These are phyloP conservation scores for Oxycera nigricornis DNA, from an alignment of 2,888 invertebrate genomes.

Conservation along the genomic window DNA sequence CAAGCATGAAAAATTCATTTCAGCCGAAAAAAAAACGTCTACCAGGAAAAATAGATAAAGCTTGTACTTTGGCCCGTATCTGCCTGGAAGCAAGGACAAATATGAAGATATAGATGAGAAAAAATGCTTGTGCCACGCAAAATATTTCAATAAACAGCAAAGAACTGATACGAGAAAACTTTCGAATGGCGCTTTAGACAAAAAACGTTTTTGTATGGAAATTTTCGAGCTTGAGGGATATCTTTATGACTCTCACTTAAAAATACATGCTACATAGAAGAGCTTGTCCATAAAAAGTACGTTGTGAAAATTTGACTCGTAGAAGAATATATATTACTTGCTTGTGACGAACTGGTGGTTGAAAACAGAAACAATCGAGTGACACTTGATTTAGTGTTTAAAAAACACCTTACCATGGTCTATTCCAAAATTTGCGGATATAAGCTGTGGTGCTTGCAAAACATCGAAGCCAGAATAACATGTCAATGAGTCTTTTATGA, in stretches of 20 bases:
- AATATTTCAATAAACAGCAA: conserved; percentile 29
- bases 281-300: not conserved
- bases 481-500: too few relatives aligned
- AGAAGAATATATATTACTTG: conserved; percentile 16
- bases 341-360: conserved; percentile 1
- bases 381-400: conserved; percentile 7
- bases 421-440: too few relatives aligned
- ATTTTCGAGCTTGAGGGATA: conserved; percentile 16
- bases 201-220: conserved; percentile 26
- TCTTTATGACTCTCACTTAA: conserved; percentile 15
- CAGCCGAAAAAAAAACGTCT: not conserved
- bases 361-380: not conserved
- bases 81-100: not conserved
- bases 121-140: conserved; percentile 10
- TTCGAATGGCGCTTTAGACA: conserved; percentile 24
- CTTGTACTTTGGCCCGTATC: conserved; percentile 6
- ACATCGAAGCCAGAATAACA: too few relatives aligned
- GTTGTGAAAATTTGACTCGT: conserved; percentile 5
- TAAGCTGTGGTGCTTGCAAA: too few relatives aligned
- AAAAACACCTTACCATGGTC: too few relatives aligned
- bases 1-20: conserved; percentile 29
- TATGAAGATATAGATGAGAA: conserved; percentile 21
- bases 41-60: conserved; percentile 18
- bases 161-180: conserved; percentile 22
- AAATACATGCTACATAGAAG: not conserved